These are phyloP conservation scores for Mellilla xanthometata DNA, from an alignment of 2,888 invertebrate genomes.

Conservation along the genomic window DNA sequence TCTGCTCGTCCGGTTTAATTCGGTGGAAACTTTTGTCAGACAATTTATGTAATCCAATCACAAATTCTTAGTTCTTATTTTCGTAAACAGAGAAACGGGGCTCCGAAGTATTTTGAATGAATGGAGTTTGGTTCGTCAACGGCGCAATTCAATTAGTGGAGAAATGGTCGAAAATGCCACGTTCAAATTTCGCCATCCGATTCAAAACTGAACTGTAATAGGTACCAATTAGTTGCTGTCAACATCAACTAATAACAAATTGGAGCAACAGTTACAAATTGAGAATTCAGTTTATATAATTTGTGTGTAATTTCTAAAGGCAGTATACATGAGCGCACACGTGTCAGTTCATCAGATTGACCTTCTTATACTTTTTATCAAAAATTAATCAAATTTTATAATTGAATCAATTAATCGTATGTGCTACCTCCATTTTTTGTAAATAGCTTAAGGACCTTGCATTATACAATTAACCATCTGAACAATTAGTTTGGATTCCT, in stretches of 20 bases:
- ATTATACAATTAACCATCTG: too few species aligned
- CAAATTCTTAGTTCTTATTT: slow-evolving; percentile 30
- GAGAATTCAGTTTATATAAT: not conserved
- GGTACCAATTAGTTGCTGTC: slow-evolving; percentile 7
- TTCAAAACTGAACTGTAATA: slow-evolving; percentile 5
- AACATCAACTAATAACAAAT: slow-evolving; percentile 9
- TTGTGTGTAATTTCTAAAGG: too few species aligned
- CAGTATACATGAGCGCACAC: too few species aligned
- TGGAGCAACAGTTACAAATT: slow-evolving; percentile 8
- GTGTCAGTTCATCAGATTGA: too few species aligned
- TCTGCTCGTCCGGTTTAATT: slow-evolving; percentile 35
- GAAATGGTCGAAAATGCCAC: not conserved
- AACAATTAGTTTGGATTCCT: too few species aligned
- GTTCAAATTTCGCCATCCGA: slow-evolving; percentile 1
- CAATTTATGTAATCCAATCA: slow-evolving; percentile 38
- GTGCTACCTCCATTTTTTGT: too few species aligned
- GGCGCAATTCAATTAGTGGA: slow-evolving; percentile 1
- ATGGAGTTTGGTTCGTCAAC: slow-evolving; percentile 3
- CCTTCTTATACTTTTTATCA: too few species aligned
- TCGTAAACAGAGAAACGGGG: slow-evolving; percentile 20
- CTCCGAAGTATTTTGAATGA: slow-evolving; percentile 15
- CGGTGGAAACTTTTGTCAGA: slow-evolving; percentile 32
- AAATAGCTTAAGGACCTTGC: too few species aligned
- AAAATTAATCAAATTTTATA: too few species aligned
- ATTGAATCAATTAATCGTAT: too few species aligned